Base-by-base conservation (phyloP, 2,113 vertebrate genomes). In the Gallinago media region DNA sequence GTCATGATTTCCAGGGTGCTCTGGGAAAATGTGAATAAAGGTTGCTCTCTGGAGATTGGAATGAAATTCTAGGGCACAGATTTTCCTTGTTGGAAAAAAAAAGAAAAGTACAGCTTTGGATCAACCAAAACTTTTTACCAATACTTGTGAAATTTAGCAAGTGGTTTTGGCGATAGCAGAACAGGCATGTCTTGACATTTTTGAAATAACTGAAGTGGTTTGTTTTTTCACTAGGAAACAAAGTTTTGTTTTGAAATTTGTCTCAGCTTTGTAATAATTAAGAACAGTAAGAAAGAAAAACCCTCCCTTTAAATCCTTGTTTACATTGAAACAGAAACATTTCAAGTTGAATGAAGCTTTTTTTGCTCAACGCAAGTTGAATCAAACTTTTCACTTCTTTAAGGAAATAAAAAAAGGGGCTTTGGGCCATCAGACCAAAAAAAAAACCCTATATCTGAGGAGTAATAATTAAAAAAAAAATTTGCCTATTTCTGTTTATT, bases 161-260 rank as follows among this genome's bases (percentile, higher is more conserved):
- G 72, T 92, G 82, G 50, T 79, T 94, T 91, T 91, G 79, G 85
- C 36, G 18, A 54, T 0, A 2, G 55, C 63, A 63, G 47, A 86
- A 70, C n/a, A 67, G 36, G 40, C 52, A 32, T 84, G 81, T 77
- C 83, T 34, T 55, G 61, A 87, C 40, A 78, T 87, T 78, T 92
- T 72, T 6, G 0, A 59, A 92, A 75, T 89, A 88, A 85, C 55
- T 85, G 63, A 90, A 72, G 29, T 3, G 1, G 8, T 36, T 83
- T 72, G 20, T 13, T 91, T 93, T 87, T 87, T 55, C 2, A 0
- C 61, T 91, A 72, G n/a, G 73, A 91, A 71, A 85, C 65, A 75
- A 93, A 42, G 20, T 54, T 95, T 81, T 77, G 34, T 62, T 88
- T 88, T 91, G 59, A 50, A 95, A 85, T 84, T 92, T 88, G 36